These are phyloP conservation scores for Dynastes grantii DNA, from an alignment of 2,888 invertebrate species.

Conservation along the genomic window DNA sequence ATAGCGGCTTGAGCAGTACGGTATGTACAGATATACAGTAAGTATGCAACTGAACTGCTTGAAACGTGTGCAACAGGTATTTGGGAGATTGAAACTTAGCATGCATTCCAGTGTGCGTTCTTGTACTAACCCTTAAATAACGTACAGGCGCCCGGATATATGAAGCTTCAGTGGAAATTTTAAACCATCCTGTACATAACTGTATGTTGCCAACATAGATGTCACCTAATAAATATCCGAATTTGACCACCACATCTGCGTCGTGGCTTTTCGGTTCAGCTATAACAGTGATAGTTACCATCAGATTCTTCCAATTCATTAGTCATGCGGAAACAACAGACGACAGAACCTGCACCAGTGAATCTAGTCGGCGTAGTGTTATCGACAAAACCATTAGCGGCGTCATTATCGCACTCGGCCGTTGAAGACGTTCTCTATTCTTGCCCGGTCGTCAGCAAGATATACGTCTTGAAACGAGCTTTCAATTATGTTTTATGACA, in stretches of 20 bases:
- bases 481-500: conserved; percentile 67
- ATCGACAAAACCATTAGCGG: conserved; percentile 66
- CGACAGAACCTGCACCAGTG: conserved; percentile 36
- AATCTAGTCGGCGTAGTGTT: conserved; percentile 56
- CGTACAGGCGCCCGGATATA: too few species aligned
- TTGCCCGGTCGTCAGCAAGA: conserved; percentile 61
- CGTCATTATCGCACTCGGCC: conserved; percentile 64
- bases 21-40: too few species aligned
- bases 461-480: conserved; percentile 65
- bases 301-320: conserved; percentile 30
- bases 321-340: conserved; percentile 43
- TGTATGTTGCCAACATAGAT: too few species aligned
- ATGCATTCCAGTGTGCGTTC: too few species aligned
- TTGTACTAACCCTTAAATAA: too few species aligned
- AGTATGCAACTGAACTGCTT: too few species aligned
- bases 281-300: conserved; percentile 11
- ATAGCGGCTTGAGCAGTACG: too few species aligned
- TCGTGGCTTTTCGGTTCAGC: not conserved
- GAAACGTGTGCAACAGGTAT: too few species aligned
- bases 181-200: too few species aligned
- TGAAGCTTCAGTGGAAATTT: too few species aligned
- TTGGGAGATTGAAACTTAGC: too few species aligned
- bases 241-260: not conserved
- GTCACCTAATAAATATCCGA: too few species aligned
- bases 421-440: conserved; percentile 60